Conservation (phyloP, 1,140 invertebrate genomes). For the Apis mellifera region DNA sequence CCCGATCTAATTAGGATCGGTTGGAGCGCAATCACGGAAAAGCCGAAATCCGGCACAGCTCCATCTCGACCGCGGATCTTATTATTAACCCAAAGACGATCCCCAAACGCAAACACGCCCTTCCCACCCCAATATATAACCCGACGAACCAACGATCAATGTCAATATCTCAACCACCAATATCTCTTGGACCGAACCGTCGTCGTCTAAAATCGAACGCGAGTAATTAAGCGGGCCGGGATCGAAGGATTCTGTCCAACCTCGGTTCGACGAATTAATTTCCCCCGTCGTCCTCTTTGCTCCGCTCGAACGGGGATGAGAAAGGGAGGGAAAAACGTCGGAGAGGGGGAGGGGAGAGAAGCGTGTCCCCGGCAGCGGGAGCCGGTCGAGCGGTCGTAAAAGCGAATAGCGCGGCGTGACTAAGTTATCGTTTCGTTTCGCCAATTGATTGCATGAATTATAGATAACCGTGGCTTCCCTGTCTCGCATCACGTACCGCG, state of each 20-base stretch:
- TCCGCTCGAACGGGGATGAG: too few relatives aligned
- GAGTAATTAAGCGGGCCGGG: background rate
- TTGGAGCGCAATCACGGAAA: background rate
- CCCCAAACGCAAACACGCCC: background rate
- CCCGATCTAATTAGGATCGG: background rate
- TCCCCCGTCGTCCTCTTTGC: too few relatives aligned
- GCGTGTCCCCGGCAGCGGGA: constrained; percentile 25
- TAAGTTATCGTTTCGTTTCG: constrained; percentile 65
- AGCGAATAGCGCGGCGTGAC: constrained; percentile 41
- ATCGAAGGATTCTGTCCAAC: background rate
- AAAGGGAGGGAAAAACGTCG: too few relatives aligned
- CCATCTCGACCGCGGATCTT: constrained; percentile 5
- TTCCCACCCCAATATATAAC: background rate
- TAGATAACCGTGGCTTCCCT: constrained; percentile 49
- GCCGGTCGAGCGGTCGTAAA: constrained; percentile 63
- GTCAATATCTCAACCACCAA: background rate
- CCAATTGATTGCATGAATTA: constrained; percentile 73
- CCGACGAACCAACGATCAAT: background rate
- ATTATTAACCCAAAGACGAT: constrained; percentile 38
- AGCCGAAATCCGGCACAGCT: background rate
- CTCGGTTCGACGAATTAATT: too few relatives aligned
- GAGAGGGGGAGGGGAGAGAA: background rate
- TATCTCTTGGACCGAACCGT: too few relatives aligned
- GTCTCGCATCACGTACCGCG: constrained; percentile 45
- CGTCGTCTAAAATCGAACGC: background rate